Conservation (phyloP, 2,113 vertebrate genomes). For the Sterna hirundo region DNA sequence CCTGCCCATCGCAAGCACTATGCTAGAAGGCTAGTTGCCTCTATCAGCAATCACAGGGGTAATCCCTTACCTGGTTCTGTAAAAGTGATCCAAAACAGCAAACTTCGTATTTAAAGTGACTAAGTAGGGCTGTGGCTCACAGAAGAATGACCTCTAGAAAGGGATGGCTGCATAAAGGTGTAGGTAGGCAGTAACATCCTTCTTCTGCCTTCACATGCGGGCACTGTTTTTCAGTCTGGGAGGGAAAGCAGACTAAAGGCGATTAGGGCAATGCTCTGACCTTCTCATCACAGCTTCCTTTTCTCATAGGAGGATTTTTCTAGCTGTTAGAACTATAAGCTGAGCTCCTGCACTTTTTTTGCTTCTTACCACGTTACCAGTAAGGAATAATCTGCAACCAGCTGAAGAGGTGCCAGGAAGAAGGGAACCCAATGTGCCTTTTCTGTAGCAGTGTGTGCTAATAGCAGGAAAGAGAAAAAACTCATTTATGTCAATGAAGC, state of each 20-base stretch:
- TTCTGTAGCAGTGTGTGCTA: background rate
- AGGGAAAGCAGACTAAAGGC: background rate
- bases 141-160: background rate
- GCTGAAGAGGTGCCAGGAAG: background rate
- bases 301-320: background rate
- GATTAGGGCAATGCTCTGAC: background rate
- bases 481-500: background rate
- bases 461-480: constrained; percentile 4
- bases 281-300: background rate
- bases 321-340: background rate
- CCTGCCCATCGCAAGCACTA: background rate
- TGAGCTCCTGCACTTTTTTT: background rate
- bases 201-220: background rate
- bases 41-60: background rate
- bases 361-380: background rate
- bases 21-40: background rate
- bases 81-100: background rate
- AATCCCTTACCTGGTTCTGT: background rate
- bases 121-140: background rate
- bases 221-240: background rate
- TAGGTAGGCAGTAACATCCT: background rate
- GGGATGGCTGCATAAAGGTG: background rate
- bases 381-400: background rate
- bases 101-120: background rate
- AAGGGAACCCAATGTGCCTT: background rate